A percentile compares a stretch with the other conserved stretches of the same genome.
Conservation (phyloP, 2,113 vertebrate species). For the Xyrauchen texanus region DNA sequence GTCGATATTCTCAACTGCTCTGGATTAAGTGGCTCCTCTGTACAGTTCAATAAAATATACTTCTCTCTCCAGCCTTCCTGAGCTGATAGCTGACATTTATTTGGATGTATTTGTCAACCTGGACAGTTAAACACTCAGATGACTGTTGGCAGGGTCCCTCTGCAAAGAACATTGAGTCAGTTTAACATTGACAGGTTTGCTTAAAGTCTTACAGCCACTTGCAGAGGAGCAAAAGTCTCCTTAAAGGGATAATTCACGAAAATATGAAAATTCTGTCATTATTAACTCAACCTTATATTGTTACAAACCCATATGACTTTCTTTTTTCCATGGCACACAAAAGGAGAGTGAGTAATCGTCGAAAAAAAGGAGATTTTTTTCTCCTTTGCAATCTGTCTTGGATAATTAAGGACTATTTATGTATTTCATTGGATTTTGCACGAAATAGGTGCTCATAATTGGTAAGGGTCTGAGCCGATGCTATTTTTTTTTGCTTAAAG, state of each 20-base stretch:
- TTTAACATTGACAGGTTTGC: no score
- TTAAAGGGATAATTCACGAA: no score
- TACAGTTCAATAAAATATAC: constrained; percentile 65
- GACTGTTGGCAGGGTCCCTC: constrained; percentile 10
- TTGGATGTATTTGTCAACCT: constrained; percentile 61
- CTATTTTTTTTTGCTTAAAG: not conserved
- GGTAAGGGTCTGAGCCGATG: not conserved
- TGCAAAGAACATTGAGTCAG: not conserved
- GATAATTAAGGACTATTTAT: not conserved
- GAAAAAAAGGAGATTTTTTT: not conserved
- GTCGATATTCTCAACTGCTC: constrained; percentile 67
- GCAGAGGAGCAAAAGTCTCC: no score
- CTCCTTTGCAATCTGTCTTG: not conserved
- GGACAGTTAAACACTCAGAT: constrained; percentile 52
- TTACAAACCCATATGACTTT: no score
- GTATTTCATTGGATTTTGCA: not conserved
- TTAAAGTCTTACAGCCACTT: no score
- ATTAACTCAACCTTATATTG: no score
- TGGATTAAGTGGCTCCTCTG: constrained; percentile 65
- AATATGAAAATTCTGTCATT: no score
- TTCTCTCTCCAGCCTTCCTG: constrained; percentile 63
- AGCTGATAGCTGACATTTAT: constrained; percentile 66
- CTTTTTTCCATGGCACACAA: no score
- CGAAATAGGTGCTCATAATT: not conserved
- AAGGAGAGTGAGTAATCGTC: no score